These are phyloP conservation scores for Oncorhynchus nerka DNA, from an alignment of 2,113 vertebrate species.

Conservation along the genomic window DNA sequence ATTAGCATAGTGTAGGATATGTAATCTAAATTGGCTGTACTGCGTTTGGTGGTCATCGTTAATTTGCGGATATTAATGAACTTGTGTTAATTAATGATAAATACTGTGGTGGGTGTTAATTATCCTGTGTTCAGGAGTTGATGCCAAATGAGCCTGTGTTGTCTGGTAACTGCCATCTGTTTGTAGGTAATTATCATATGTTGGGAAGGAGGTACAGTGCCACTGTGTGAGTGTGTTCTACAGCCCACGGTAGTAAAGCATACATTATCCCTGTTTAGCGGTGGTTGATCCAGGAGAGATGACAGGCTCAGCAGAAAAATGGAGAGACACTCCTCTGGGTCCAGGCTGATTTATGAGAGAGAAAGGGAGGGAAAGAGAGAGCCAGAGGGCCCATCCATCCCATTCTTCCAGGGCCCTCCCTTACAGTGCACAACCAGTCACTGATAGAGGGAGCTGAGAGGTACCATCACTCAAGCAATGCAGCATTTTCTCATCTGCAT, in stretches of 20 bases:
- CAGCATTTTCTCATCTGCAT: constrained; percentile 1
- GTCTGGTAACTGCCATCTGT: neutral
- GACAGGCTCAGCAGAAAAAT: neutral
- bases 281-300: neutral
- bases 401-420: neutral
- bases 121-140: neutral
- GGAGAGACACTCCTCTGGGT: neutral
- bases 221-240: neutral
- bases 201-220: neutral
- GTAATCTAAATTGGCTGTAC: no score
- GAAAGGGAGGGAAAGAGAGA: no score
- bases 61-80: neutral
- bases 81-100: neutral
- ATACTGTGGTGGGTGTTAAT: neutral
- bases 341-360: neutral
- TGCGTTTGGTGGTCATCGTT: neutral
- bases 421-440: neutral
- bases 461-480: neutral
- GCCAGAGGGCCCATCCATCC: neutral
- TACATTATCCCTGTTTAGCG: neutral
- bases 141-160: neutral
- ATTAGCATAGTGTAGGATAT: no score
- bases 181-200: neutral
- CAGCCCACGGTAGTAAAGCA: neutral
- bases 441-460: neutral